These are phyloP conservation scores for Congeria kusceri DNA, from an alignment of 2,888 invertebrate genomes.

Conservation along the genomic window DNA sequence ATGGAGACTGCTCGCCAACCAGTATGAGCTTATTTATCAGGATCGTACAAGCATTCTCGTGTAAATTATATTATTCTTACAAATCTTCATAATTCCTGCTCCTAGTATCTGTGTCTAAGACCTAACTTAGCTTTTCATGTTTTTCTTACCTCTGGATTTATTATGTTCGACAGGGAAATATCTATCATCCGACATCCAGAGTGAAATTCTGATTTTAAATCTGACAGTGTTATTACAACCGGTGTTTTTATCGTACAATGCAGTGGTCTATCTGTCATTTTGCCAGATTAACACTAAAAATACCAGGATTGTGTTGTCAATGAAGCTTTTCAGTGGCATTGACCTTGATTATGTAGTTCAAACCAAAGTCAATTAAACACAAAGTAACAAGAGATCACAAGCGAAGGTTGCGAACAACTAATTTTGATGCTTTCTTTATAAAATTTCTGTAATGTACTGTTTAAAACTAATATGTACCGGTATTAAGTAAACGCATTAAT, in stretches of 20 bases:
- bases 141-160: slow-evolving; percentile 79
- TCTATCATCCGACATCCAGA: slow-evolving; percentile 82
- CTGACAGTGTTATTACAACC: slow-evolving; percentile 74
- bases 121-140: too few relatives aligned
- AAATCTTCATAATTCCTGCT: too few relatives aligned
- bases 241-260: slow-evolving; percentile 78
- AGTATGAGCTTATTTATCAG: neutral
- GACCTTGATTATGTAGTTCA: slow-evolving; percentile 13
- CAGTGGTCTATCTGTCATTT: slow-evolving; percentile 76
- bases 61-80: too few relatives aligned
- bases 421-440: too few relatives aligned
- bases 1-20: neutral
- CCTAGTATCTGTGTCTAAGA: too few relatives aligned
- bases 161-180: slow-evolving; percentile 81
- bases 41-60: too few relatives aligned
- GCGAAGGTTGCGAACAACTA: too few relatives aligned
- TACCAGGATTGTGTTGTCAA: slow-evolving; percentile 52
- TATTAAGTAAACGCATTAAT: too few relatives aligned
- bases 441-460: too few relatives aligned
- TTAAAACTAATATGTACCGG: too few relatives aligned
- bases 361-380: neutral
- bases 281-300: neutral
- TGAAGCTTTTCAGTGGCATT: slow-evolving; percentile 50
- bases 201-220: slow-evolving; percentile 74
- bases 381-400: too few relatives aligned